Evolutionary conservation across 2,797 vertebrate species (phyloP), one percentile per base, ranked within the genome.

Genomic region (Melanotaenia nigrans): DNA sequence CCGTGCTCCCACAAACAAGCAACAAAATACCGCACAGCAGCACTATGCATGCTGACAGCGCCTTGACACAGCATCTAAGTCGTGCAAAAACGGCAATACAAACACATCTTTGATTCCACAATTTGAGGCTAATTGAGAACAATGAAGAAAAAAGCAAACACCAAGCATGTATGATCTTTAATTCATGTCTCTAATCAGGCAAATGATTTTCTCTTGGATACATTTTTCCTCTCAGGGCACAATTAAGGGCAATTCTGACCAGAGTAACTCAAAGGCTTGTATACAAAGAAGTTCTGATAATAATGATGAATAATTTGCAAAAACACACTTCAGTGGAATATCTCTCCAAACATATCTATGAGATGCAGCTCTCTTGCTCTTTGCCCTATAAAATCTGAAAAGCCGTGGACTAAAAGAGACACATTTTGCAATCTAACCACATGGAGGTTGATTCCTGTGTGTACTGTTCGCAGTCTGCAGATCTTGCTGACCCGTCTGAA

Each of bases 111-210:
- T 92, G 90, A 92, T 88, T 93, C 75, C 42, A 84, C 79, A 78
- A 90, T 89, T 90, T 92, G 87, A 91, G 77, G 79, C 89, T 91
- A 91, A 93, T 92, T 91, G 89, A 91, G 81, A 90, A 92, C 89
- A 93, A 94, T 87, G 82, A 91, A 90, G 89, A 87, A 88, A 76
- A 85, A 86, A 75, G 83, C 73, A 69, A 80, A 85, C 72, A 73
- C 51, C 73, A 67, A 24, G n/a, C 32, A 38, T 58, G 71, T 87
- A 2, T 90, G 87, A 92, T 91, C 81, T 89, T 92, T 92, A 89
- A 92, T 93, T 93, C 81, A 91, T 81, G 82, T 81, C 68, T 78
- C 61, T 87, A 91, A 89, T 93, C 81, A 85, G 58, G 51, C 83
- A 81, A 86, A 89, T 85, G 49, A 87, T 90, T 89, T 73, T 87